Conservation (phyloP, 2,797 vertebrate species). For the Lindbergichthys nudifrons region DNA sequence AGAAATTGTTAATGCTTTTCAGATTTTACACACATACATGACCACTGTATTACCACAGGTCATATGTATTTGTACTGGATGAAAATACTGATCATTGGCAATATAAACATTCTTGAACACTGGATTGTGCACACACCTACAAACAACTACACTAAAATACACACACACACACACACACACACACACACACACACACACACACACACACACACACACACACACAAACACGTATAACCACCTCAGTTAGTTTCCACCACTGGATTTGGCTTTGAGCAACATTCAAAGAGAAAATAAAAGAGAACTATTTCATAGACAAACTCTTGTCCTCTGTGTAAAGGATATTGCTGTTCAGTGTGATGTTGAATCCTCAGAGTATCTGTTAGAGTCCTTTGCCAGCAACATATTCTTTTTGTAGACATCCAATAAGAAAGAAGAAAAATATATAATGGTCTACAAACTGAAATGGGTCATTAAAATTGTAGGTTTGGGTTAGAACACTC, state of each 20-base stretch:
- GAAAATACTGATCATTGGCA: background rate
- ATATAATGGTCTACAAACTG: background rate
- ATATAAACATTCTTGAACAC: conserved; percentile 8
- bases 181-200: background rate
- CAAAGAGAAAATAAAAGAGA: conserved; percentile 34
- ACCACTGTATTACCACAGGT: conserved; percentile 2
- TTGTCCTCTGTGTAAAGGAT: conserved; percentile 21
- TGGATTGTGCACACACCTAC: background rate
- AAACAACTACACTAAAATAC: background rate
- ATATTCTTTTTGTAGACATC: conserved; percentile 11
- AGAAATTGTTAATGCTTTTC: conserved; percentile 2
- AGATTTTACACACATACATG: conserved; percentile 10
- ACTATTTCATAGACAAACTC: conserved; percentile 29
- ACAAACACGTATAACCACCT: conserved; percentile 35
- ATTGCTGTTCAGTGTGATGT: conserved; percentile 28
- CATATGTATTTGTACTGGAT: conserved; percentile 11
- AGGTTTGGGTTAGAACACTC: background rate
- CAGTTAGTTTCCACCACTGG: conserved; percentile 25
- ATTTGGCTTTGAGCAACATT: conserved; percentile 45
- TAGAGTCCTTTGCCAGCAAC: conserved; percentile 28
- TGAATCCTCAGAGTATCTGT: conserved; percentile 37
- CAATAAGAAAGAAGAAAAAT: background rate
- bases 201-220: conserved; percentile 11
- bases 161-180: background rate
- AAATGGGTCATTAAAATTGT: conserved; percentile 12